A percentile compares a stretch with the other conserved stretches of the same genome.
phyloP scores from a whole-genome alignment of 2,113 vertebrate species.

The Paradisaea rubra region DNA sequence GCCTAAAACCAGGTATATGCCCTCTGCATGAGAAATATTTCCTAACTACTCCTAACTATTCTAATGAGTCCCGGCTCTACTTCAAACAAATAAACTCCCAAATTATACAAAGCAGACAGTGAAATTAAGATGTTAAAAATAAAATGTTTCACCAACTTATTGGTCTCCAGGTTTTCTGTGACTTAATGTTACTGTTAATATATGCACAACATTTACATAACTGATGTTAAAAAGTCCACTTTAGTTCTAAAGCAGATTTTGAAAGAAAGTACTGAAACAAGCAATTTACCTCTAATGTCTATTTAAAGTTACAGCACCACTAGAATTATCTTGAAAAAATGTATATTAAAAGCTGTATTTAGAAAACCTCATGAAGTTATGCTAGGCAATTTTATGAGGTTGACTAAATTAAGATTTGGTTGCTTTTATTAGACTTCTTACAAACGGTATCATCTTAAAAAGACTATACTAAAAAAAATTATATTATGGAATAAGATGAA shows the following conservation, averaged over 20 bases:
- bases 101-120: neutral
- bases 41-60: neutral
- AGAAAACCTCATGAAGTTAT: neutral
- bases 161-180: neutral
- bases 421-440: neutral
- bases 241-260: neutral
- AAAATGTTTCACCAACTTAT: neutral
- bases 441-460: neutral
- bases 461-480: neutral
- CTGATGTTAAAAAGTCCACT: neutral
- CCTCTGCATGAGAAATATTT: slow-evolving; percentile 13
- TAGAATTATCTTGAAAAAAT: neutral
- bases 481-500: neutral
- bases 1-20: slow-evolving; percentile 19
- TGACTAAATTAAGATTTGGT: neutral
- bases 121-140: neutral
- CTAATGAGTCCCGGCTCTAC: neutral
- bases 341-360: neutral
- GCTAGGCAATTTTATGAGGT: neutral
- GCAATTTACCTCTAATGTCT: neutral
- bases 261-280: neutral
- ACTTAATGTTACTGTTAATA: neutral
- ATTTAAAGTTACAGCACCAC: neutral
- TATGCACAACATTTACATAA: neutral
- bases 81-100: neutral